Evolutionary conservation across 2,113 vertebrate species (phyloP).

Genomic region (Oryctolagus cuniculus): mOryCun1.1 NC_091444.1:21460501-21461000

Average conservation of each 20-base stretch:
- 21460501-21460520: slow-evolving; percentile 77
- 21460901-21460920: slow-evolving; percentile 15
- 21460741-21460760: slow-evolving; percentile 22
- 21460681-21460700: background rate
- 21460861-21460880: slow-evolving; percentile 37
- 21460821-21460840: background rate
- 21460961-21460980: slow-evolving; percentile 12
- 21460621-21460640: background rate
- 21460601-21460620: slow-evolving; percentile 16
- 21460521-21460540: slow-evolving; percentile 64
- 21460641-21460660: background rate
- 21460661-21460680: slow-evolving; percentile 40
- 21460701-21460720: background rate
- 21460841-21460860: background rate
- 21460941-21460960: background rate
- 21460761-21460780: slow-evolving; percentile 45
- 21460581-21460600: slow-evolving; percentile 36
- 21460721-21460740: background rate
- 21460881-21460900: slow-evolving; percentile 15
- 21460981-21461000: background rate
- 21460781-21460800: slow-evolving; percentile 43
- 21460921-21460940: background rate
- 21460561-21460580: background rate
- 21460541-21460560: slow-evolving; percentile 49
- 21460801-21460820: background rate